Conservation (phyloP, 2,113 vertebrate species). For the Mionectes macconnelli region DNA sequence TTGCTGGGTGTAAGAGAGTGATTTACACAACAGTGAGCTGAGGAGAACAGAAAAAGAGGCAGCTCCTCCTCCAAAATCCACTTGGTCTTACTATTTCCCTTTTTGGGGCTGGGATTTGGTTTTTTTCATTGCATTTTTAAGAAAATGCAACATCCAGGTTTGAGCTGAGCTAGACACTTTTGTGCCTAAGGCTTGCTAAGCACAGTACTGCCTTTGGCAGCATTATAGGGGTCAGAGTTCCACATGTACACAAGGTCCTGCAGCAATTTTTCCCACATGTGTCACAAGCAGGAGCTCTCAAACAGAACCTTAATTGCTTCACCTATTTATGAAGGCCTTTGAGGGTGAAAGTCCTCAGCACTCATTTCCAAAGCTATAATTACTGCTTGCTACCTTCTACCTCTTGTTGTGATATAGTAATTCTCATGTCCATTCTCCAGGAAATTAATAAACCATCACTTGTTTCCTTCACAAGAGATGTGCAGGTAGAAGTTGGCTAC, state of each 20-base stretch:
- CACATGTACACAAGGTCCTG: background rate
- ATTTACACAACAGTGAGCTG: background rate
- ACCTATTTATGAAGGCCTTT: background rate
- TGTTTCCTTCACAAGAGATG: background rate
- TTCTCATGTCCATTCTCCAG: background rate
- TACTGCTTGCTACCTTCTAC: background rate
- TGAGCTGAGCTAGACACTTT: slow-evolving; percentile 16
- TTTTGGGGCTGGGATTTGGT: background rate
- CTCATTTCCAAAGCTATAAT: background rate
- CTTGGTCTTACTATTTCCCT: background rate
- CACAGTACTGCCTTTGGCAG: slow-evolving; percentile 39
- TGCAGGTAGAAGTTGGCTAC: background rate
- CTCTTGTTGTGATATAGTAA: background rate
- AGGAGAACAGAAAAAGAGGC: background rate
- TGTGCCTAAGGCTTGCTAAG: slow-evolving; percentile 3
- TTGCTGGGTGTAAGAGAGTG: background rate
- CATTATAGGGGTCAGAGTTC: background rate
- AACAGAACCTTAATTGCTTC: background rate
- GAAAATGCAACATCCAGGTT: background rate
- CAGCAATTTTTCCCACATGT: background rate
- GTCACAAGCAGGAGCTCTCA: background rate
- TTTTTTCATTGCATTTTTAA: background rate
- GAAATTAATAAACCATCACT: background rate
- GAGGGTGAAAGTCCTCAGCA: background rate
- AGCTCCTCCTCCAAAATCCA: background rate